These are phyloP conservation scores for Smittia aterrima DNA, from an alignment of 2,888 invertebrate genomes.

Conservation along the genomic window DNA sequence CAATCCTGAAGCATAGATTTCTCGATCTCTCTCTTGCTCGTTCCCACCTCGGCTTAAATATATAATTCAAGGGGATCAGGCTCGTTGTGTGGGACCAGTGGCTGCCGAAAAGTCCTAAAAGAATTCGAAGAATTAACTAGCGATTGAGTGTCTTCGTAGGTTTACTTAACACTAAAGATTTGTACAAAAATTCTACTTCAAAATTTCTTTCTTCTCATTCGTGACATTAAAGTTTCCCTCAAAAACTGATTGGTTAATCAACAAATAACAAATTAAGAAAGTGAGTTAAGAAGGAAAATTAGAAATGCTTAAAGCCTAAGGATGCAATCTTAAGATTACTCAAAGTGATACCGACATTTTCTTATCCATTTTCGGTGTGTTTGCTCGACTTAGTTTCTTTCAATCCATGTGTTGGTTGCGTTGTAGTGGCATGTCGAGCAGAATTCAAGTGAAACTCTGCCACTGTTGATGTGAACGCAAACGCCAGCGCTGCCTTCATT, in stretches of 20 bases:
- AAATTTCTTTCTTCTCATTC: neutral
- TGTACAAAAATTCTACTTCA: no score
- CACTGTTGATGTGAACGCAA: constrained; percentile 60
- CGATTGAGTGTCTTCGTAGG: constrained; percentile 17
- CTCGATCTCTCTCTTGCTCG: constrained; percentile 5
- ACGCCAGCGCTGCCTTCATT: constrained; percentile 54
- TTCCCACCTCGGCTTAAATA: constrained; percentile 29
- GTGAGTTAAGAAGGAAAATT: neutral
- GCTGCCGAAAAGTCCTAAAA: constrained; percentile 26
- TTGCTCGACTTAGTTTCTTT: constrained; percentile 45
- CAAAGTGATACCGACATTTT: constrained; percentile 44
- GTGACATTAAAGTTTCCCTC: neutral
- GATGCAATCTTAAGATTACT: neutral
- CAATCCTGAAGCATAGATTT: constrained; percentile 38
- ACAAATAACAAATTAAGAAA: neutral
- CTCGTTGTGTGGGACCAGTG: neutral
- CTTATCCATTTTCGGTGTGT: constrained; percentile 25
- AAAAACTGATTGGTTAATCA: neutral
- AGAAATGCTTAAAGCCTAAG: neutral
- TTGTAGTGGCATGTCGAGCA: constrained; percentile 59
- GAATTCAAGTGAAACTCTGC: constrained; percentile 59
- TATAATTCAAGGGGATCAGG: neutral
- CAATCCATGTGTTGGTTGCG: constrained; percentile 48
- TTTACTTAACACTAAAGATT: neutral
- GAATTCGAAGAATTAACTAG: constrained; percentile 39